Base-by-base conservation (phyloP, 2,797 vertebrate genomes). In the Lacerta viridis region DNA sequence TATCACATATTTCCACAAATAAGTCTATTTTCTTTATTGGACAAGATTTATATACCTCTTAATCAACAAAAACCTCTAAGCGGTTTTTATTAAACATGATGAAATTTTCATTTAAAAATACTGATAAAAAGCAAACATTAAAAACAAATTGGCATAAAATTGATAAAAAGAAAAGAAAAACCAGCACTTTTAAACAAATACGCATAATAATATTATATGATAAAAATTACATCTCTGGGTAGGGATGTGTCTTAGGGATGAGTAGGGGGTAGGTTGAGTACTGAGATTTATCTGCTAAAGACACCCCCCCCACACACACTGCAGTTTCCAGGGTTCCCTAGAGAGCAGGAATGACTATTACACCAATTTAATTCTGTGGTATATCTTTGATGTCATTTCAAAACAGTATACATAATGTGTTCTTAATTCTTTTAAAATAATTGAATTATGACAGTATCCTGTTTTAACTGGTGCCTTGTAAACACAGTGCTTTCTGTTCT, bases 401-500 rank as follows among this genome's bases (percentile, higher is more conserved):
- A 71, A 78, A 1, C 50, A 55, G 50, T 55, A 23, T 23, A 64
- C 61, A 64, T 64, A 64, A 71, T 39, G 17, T 77, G 33, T 41
- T 79, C 86, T 0, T 59, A 55, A 68, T 20, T 50, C 23, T 20
- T 83, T 77, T 50, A 50, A 39, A 33, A 83, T 33, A 68, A 83
- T 69, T 29, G 61, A 78, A 79, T 79, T 23, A 72, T 46, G 18
- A 74, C 10, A 29, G 0, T 64, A 36, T 84, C n/a, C 10, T 59
- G 36, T 59, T 86, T 81, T 88, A 33, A 39, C 55, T 68, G 74
- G 7, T n/a, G 1, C 2, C 33, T 39, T 88, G 80, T 86, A 85
- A 80, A 4, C 82, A 86, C 23, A 91, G 0, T n/a, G 0, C 83
- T 27, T 90, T 89, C 83, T 94, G 55, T 92, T 76, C 72, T 92